Evolutionary conservation across 1,140 invertebrate genomes (phyloP).

Genomic region (Orius insidiosus): DNA sequence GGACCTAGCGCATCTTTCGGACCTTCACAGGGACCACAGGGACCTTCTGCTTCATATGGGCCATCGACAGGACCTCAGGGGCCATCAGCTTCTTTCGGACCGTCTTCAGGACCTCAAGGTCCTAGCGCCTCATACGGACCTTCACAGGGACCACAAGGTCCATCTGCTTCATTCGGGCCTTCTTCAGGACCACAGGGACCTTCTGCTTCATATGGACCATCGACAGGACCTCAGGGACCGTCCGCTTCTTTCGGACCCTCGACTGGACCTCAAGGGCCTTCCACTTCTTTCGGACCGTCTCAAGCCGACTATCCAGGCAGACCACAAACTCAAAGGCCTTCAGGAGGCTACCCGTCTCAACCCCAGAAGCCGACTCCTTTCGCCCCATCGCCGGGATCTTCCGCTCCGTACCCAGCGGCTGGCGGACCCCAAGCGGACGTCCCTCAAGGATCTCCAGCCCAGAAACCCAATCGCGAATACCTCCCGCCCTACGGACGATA

Average conservation of each 20-base stretch:
- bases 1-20: slow-evolving; percentile 19
- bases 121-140: slow-evolving; percentile 19
- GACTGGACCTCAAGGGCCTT: slow-evolving; percentile 21
- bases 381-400: too few relatives aligned
- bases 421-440: slow-evolving; percentile 6
- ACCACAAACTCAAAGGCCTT: slow-evolving; percentile 17
- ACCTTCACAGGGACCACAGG: slow-evolving; percentile 18
- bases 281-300: slow-evolving; percentile 20
- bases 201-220: slow-evolving; percentile 10
- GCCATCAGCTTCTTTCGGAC: slow-evolving; percentile 16
- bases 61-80: slow-evolving; percentile 21
- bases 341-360: slow-evolving; percentile 12
- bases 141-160: slow-evolving; percentile 20
- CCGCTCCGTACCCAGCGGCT: slow-evolving; percentile 1
- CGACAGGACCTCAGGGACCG: slow-evolving; percentile 16
- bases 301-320: slow-evolving; percentile 16
- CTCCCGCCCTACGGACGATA: slow-evolving; percentile 19
- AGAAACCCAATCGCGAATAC: slow-evolving; percentile 20
- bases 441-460: slow-evolving; percentile 2
- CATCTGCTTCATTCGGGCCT: slow-evolving; percentile 19
- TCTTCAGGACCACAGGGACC: slow-evolving; percentile 22
- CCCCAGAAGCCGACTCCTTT: slow-evolving; percentile 5
- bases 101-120: slow-evolving; percentile 19
- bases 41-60: slow-evolving; percentile 16
- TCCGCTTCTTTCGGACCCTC: slow-evolving; percentile 12